phyloP scores from a whole-genome alignment of 64 coral and sea anemone genomes.

The Anthopleura sola region DNA sequence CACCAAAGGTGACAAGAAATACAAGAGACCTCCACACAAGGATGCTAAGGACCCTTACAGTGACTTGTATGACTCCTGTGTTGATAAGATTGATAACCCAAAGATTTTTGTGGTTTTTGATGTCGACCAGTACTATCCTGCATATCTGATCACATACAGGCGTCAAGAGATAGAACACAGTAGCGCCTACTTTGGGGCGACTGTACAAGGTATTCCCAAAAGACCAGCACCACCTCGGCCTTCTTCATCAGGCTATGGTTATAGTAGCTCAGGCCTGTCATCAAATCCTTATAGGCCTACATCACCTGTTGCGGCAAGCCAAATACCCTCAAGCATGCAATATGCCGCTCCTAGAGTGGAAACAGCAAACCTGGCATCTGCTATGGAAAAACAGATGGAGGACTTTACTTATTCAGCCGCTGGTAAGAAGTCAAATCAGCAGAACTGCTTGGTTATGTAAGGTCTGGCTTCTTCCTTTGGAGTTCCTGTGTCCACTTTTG shows the following conservation, averaged over 20 bases:
- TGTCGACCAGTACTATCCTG: slow-evolving; percentile 19
- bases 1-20: slow-evolving; percentile 39
- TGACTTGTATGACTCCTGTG: slow-evolving; percentile 60
- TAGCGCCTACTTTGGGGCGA: neutral
- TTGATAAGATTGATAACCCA: slow-evolving; percentile 42
- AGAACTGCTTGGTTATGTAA: neutral
- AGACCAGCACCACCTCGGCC: neutral
- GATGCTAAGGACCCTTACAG: neutral
- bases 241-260: neutral
- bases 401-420: neutral
- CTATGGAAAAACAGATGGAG: neutral
- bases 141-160: slow-evolving; percentile 2
- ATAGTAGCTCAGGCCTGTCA: neutral
- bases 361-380: neutral
- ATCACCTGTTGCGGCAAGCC: neutral
- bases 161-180: neutral
- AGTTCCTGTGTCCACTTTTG: no score
- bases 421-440: neutral
- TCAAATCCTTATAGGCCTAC: neutral
- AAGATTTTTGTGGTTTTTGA: slow-evolving; percentile 71
- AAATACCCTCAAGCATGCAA: neutral
- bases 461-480: no score
- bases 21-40: slow-evolving; percentile 25
- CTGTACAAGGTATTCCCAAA: neutral
- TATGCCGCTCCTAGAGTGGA: neutral